Conservation (phyloP, 1,140 invertebrate species). For the Drosophila bocki region DNA sequence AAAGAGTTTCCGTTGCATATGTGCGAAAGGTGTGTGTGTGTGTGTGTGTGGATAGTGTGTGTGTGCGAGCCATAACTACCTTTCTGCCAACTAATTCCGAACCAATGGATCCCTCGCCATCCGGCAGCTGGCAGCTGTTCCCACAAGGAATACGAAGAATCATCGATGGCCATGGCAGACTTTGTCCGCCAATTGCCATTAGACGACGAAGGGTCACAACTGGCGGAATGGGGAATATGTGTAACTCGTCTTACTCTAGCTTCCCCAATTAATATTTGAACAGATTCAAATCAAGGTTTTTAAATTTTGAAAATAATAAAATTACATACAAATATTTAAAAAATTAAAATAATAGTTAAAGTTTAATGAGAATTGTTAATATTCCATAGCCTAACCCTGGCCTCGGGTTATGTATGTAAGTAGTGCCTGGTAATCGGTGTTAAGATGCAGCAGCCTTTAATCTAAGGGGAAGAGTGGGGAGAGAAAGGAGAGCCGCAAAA, state of each 20-base stretch:
- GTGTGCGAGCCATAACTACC: conserved; percentile 65
- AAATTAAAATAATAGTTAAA: no score
- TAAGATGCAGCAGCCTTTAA: background rate
- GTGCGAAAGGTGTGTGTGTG: conserved; percentile 9
- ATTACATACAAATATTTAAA: no score
- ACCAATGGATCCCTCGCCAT: conserved; percentile 18
- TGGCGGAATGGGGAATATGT: conserved; percentile 1
- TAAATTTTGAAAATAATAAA: no score
- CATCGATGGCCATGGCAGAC: conserved; percentile 32
- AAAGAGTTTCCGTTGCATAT: conserved; percentile 56
- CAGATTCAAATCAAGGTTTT: no score
- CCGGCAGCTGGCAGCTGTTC: conserved; percentile 18
- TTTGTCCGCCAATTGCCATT: conserved; percentile 17
- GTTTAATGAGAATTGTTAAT: no score
- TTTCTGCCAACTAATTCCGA: conserved; percentile 35
- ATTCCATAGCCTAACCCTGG: no score
- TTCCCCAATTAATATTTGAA: background rate
- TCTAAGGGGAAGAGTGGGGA: background rate
- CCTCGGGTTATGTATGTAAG: background rate
- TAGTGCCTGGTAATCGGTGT: background rate
- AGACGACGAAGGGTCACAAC: background rate
- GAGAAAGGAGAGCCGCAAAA: conserved; percentile 20
- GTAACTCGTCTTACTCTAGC: background rate
- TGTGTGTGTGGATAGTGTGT: conserved; percentile 17
- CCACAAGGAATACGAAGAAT: conserved; percentile 26